Conservation (phyloP, 2,113 vertebrate genomes). For the Porphyrio hochstetteri region DNA sequence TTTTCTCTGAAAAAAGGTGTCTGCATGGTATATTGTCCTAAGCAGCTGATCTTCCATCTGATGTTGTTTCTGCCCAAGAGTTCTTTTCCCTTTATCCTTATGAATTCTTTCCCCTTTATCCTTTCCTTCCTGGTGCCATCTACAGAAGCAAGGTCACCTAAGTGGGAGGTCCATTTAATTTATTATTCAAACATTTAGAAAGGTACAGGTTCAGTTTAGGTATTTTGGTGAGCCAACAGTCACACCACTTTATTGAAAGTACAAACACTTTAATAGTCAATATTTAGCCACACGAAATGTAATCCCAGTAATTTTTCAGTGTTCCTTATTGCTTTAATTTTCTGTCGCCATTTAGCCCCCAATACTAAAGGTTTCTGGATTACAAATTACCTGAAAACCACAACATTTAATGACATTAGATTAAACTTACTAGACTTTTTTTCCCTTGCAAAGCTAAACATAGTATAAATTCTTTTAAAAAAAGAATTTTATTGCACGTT, state of each 20-base stretch:
- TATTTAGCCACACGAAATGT: slow-evolving; percentile 24
- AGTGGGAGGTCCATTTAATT: slow-evolving; percentile 36
- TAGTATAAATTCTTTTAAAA: slow-evolving; percentile 51
- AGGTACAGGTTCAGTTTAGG: not conserved
- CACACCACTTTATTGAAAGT: slow-evolving; percentile 1
- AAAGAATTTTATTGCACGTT: slow-evolving; percentile 54
- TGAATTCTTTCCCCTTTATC: not conserved
- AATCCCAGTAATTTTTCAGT: slow-evolving; percentile 41
- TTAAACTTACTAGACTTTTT: slow-evolving; percentile 43
- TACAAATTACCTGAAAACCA: slow-evolving; percentile 72
- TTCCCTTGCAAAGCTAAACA: slow-evolving; percentile 52
- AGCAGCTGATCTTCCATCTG: not conserved
- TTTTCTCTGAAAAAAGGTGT: not conserved
- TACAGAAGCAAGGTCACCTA: not conserved
- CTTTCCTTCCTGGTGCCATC: not conserved
- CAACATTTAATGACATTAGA: slow-evolving; percentile 66
- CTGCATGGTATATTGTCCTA: not conserved
- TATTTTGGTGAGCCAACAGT: slow-evolving; percentile 3
- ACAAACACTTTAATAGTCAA: slow-evolving; percentile 38
- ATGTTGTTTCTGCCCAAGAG: not conserved
- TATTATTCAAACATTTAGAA: not conserved
- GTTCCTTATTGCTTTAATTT: slow-evolving; percentile 34
- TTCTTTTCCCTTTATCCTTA: not conserved
- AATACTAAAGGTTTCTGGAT: slow-evolving; percentile 56
- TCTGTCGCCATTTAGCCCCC: slow-evolving; percentile 18